Percentiles rank a stretch among this genome's conserved stretches.
Evolutionary conservation across 2,113 vertebrate genomes (phyloP).

Genomic region (Silurus asotus): DNA sequence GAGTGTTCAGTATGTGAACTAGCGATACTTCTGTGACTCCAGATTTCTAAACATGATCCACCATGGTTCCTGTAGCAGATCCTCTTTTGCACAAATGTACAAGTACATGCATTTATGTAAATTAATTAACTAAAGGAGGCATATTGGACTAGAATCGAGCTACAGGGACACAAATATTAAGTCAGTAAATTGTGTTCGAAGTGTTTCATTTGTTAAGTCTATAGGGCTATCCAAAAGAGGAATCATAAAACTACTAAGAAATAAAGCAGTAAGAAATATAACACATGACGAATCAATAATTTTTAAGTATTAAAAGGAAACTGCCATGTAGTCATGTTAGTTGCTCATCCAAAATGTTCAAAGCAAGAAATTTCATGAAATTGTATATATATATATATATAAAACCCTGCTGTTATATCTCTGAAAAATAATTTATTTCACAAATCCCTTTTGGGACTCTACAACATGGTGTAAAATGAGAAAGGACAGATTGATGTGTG

Average conservation of each 20-base stretch:
- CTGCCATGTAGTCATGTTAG: not conserved
- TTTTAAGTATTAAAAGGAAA: not conserved
- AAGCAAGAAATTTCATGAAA: not conserved
- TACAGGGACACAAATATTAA: not conserved
- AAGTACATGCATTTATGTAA: not conserved
- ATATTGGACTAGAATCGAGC: not conserved
- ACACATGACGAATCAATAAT: not conserved
- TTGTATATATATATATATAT: not conserved
- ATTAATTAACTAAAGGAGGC: not conserved
- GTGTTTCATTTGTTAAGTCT: not conserved
- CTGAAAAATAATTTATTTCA: not conserved
- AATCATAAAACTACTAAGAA: not conserved
- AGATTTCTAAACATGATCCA: not conserved
- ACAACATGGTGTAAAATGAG: not conserved
- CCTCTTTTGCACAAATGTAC: not conserved
- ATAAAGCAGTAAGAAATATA: not conserved
- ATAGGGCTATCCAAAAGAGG: not conserved
- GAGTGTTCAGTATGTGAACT: not conserved
- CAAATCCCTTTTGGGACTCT: not conserved
- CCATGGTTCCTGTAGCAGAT: not conserved
- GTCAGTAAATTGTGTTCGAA: not conserved
- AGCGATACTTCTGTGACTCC: not conserved
- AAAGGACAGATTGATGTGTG: slow-evolving; percentile 11
- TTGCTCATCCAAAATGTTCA: too few species aligned
- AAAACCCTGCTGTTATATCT: not conserved